Percentiles rank a stretch among this genome's conserved stretches.
These are phyloP conservation scores for Lagocephalus sceleratus DNA, from an alignment of 2,797 vertebrate genomes.

Conservation along the genomic window DNA sequence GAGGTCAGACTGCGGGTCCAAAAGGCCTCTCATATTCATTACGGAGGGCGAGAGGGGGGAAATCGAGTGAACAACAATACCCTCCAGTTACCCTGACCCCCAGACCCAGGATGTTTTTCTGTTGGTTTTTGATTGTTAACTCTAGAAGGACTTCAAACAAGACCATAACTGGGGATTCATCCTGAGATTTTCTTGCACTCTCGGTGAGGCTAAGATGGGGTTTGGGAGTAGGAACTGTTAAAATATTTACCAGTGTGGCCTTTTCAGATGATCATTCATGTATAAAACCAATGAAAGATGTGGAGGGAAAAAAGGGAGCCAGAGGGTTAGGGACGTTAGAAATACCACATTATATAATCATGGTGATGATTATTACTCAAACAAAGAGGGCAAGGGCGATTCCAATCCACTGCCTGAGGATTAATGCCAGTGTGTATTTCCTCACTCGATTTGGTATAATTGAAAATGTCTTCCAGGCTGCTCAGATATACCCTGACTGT, in stretches of 20 bases:
- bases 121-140: conserved; percentile 65
- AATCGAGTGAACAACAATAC: conserved; percentile 56
- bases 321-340: conserved; percentile 47
- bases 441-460: conserved; percentile 39
- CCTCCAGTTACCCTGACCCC: conserved; percentile 64
- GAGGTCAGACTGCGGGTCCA: conserved; percentile 69
- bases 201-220: conserved; percentile 14
- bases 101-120: conserved; percentile 71
- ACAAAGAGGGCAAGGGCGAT: conserved; percentile 42
- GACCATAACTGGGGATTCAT: neutral
- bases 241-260: conserved; percentile 32
- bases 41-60: conserved; percentile 66
- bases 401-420: conserved; percentile 57
- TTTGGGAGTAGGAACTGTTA: conserved; percentile 22
- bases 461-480: conserved; percentile 38
- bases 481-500: conserved; percentile 48
- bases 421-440: conserved; percentile 67
- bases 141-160: conserved; percentile 15
- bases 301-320: conserved; percentile 29
- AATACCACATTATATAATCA: conserved; percentile 50
- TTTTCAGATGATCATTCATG: conserved; percentile 21
- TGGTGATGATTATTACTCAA: conserved; percentile 56
- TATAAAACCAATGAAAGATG: conserved; percentile 27
- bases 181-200: conserved; percentile 19
- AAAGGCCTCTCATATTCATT: conserved; percentile 77